These are phyloP conservation scores for Ardeotis arabs DNA, from an alignment of 2,113 vertebrate genomes.

Conservation along the genomic window DNA sequence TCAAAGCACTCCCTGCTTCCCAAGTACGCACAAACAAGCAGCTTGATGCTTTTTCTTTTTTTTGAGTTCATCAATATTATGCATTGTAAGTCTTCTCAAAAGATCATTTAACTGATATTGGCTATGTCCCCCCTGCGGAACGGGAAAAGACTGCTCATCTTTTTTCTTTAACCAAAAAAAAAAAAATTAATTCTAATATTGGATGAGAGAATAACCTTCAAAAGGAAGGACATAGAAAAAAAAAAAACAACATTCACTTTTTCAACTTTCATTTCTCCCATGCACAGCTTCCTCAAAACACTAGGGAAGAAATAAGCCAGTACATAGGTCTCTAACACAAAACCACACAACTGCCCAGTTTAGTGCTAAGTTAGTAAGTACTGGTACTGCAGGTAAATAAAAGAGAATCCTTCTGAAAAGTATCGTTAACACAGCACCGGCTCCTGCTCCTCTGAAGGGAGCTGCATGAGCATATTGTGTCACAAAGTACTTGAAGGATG, in stretches of 20 bases:
- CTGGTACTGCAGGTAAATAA: neutral
- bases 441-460: neutral
- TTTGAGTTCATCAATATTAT: neutral
- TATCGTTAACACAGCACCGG: neutral
- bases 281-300: neutral
- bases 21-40: neutral
- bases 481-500: neutral
- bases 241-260: fast-evolving
- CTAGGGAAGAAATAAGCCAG: neutral
- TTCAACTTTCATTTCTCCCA: neutral
- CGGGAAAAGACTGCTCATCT: neutral
- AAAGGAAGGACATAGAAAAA: neutral
- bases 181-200: neutral
- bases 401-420: neutral
- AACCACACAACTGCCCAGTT: neutral
- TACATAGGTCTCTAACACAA: fast-evolving
- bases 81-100: neutral
- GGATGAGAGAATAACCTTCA: neutral
- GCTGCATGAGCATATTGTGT: neutral
- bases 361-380: neutral
- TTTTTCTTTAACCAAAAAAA: neutral
- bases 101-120: neutral
- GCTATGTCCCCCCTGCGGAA: neutral
- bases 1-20: neutral
- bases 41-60: neutral